Base-by-base conservation (phyloP, 2,888 invertebrate species). In the Trachelus iudaicus region DNA sequence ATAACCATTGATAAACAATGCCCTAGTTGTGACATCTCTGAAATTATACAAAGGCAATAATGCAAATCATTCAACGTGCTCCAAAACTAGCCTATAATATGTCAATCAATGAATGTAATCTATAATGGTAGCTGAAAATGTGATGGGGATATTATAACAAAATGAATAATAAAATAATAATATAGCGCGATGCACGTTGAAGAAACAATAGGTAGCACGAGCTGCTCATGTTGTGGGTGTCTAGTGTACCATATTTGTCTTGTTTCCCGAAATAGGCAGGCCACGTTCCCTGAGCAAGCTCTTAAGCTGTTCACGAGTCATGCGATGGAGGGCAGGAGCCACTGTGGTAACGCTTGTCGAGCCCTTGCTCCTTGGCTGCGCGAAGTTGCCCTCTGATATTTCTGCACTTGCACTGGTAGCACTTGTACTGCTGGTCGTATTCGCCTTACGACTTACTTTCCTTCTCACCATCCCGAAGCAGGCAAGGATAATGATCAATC, bases 231-330 rank as follows among this genome's bases (percentile, higher is more conserved):
- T 74, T 79, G 78, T 75, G 77, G 75, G 77, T 79, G 77, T 79
- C 76, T 82, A 80, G 81, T 86, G 86, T 90, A 90, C 90, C 90
- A 87, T 89, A 81, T 86, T 86, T 81, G 86, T 86, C 84, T 88
- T 89, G 85, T 85, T 89, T 84, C 87, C 87, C 84, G 85, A 83
- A 82, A 87, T 82, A 82, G 86, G 87, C 80, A 88, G 87, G 83
- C 86, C 85, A 85, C 87, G 88, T 84, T 87, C 88, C 85, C 87
- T 89, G 87, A 90, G 85, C 85, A 88, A 85, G 83, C 86, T 83
- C 84, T 86, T 87, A 87, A 89, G 87, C 83, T 88, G 87, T 86
- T 87, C 88, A 81, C 86, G 86, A 79, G 87, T 85, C 86, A 88
- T 87, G 83, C 85, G 86, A 84, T 86, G 87, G 83, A 87, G 85